A percentile compares a stretch with the other conserved stretches of the same genome.
Conservation (phyloP, 1,140 invertebrate species). For the Aradophagus sp. region DNA sequence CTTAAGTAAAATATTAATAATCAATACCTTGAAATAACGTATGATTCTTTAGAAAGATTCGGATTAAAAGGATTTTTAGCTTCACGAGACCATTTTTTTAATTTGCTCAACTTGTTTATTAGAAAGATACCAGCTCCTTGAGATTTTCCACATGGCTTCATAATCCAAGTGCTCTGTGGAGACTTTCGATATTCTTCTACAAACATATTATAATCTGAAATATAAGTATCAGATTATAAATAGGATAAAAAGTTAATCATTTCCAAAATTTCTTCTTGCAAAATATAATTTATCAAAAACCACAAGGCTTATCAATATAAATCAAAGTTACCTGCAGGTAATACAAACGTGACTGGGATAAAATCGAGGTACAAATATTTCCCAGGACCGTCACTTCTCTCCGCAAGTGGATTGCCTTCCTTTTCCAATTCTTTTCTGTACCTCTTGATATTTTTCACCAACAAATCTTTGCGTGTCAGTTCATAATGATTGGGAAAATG, state of each 20-base stretch:
- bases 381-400: constrained; percentile 83
- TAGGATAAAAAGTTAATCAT: not conserved
- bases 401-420: constrained; percentile 90
- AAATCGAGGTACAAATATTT: constrained; percentile 91
- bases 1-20: too few species aligned
- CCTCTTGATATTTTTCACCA: constrained; percentile 96
- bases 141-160: constrained; percentile 96
- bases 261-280: not conserved
- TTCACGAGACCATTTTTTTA: constrained; percentile 91
- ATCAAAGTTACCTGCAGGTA: constrained; percentile 82
- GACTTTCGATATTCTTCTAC: constrained; percentile 95
- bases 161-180: constrained; percentile 96
- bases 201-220: constrained; percentile 92
- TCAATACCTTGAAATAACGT: constrained; percentile 88
- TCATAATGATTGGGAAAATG: constrained; percentile 97
- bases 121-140: constrained; percentile 92
- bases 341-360: constrained; percentile 93
- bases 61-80: constrained; percentile 88
- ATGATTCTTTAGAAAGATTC: constrained; percentile 88
- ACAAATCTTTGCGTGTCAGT: constrained; percentile 92
- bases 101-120: constrained; percentile 90
- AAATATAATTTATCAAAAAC: constrained; percentile 12
- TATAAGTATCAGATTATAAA: too few species aligned
- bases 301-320: too few species aligned
- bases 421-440: constrained; percentile 93